Percentiles rank a stretch among this genome's conserved stretches.
phyloP scores from a whole-genome alignment of 2,797 vertebrate genomes.

The Austrolebias charrua region DNA sequence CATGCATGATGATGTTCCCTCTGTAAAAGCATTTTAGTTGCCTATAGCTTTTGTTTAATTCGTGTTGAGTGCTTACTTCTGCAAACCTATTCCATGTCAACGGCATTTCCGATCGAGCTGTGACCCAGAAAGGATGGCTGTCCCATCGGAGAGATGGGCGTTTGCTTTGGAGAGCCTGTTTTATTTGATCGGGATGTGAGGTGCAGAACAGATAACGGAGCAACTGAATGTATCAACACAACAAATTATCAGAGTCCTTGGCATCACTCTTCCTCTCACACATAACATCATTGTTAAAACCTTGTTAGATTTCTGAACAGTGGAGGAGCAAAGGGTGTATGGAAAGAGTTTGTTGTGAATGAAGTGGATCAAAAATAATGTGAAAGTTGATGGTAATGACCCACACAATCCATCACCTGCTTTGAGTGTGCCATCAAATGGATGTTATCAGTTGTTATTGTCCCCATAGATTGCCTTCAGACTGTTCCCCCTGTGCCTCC shows the following conservation, averaged over 20 bases:
- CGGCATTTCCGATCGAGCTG: slow-evolving; percentile 51
- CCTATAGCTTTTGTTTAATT: slow-evolving; percentile 43
- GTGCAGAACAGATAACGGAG: slow-evolving; percentile 53
- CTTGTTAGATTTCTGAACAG: slow-evolving; percentile 2
- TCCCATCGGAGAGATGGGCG: slow-evolving; percentile 45
- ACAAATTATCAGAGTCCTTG: slow-evolving; percentile 41
- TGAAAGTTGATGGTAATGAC: slow-evolving; percentile 14
- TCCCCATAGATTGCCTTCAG: no score
- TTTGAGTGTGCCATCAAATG: no score
- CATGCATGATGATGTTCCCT: slow-evolving; percentile 49
- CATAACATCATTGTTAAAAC: slow-evolving; percentile 11
- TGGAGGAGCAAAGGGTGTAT: neutral
- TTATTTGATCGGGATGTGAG: slow-evolving; percentile 61
- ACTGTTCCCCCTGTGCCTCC: no score
- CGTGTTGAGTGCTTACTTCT: slow-evolving; percentile 45
- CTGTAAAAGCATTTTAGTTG: slow-evolving; percentile 45
- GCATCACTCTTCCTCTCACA: slow-evolving; percentile 8
- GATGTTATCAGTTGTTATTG: no score
- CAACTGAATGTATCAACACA: slow-evolving; percentile 24
- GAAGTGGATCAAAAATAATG: slow-evolving; percentile 38
- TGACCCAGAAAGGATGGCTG: slow-evolving; percentile 52
- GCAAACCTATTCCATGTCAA: slow-evolving; percentile 52
- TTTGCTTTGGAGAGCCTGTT: slow-evolving; percentile 68
- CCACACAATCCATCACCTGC: slow-evolving; percentile 35
- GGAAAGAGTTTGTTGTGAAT: slow-evolving; percentile 32